phyloP scores from a whole-genome alignment of 2,113 vertebrate species.

The Stegostoma tigrinum region DNA sequence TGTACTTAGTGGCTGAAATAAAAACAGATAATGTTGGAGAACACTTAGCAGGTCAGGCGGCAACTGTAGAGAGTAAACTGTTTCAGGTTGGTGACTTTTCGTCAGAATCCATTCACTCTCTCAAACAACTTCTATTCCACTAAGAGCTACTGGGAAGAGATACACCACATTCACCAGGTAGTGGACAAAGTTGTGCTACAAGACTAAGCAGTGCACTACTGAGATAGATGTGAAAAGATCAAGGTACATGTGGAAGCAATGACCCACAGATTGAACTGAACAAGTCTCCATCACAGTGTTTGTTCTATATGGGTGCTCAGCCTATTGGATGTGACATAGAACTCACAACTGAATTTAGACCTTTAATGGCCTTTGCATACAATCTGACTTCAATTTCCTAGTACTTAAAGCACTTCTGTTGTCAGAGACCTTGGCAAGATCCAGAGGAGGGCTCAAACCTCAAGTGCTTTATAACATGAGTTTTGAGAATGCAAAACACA shows the following conservation, averaged over 20 bases:
- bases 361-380: neutral
- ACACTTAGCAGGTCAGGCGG: neutral
- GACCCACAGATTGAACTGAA: neutral
- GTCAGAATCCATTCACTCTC: neutral
- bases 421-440: neutral
- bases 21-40: neutral
- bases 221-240: neutral
- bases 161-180: neutral
- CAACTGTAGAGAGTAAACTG: neutral
- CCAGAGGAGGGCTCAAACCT: neutral
- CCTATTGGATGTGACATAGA: neutral
- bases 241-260: neutral
- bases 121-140: neutral
- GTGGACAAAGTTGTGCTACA: neutral
- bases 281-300: neutral
- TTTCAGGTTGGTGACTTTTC: neutral
- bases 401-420: too few relatives aligned
- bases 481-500: neutral
- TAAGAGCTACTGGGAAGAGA: neutral
- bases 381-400: neutral
- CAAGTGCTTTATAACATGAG: too few relatives aligned
- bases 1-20: neutral
- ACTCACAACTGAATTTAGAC: neutral
- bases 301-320: neutral
- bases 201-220: neutral